These are phyloP conservation scores for Cancer borealis DNA, from an alignment of 2,888 invertebrate species.

Conservation along the genomic window DNA sequence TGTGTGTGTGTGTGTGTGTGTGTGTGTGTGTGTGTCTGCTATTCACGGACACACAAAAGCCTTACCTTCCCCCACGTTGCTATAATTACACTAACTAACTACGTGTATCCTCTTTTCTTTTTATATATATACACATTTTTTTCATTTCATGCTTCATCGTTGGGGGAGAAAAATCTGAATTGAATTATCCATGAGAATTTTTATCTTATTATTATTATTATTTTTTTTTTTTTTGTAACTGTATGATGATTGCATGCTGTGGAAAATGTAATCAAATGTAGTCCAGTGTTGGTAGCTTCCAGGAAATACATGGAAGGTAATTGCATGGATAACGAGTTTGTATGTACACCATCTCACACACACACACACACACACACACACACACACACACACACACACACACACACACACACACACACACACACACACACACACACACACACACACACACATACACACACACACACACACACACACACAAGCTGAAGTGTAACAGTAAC, in stretches of 20 bases:
- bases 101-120: background rate
- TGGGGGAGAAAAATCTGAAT: background rate
- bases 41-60: background rate
- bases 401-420: background rate
- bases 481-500: background rate
- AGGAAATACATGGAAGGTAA: no score
- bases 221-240: background rate
- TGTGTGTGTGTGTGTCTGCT: background rate
- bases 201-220: no score
- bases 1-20: no score
- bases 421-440: background rate
- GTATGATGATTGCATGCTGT: background rate
- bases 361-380: background rate
- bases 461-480: background rate
- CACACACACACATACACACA: background rate
- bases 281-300: background rate
- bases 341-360: background rate
- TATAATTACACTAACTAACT: background rate
- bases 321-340: no score
- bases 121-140: background rate
- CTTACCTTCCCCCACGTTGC: background rate
- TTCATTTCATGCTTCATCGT: background rate
- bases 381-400: background rate
- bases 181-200: background rate
- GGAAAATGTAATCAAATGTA: slow-evolving; percentile 10